These are phyloP conservation scores for Zoroaster sp. DNA, from an alignment of 53 echinoderm and acorn worm species.

Conservation along the genomic window DNA sequence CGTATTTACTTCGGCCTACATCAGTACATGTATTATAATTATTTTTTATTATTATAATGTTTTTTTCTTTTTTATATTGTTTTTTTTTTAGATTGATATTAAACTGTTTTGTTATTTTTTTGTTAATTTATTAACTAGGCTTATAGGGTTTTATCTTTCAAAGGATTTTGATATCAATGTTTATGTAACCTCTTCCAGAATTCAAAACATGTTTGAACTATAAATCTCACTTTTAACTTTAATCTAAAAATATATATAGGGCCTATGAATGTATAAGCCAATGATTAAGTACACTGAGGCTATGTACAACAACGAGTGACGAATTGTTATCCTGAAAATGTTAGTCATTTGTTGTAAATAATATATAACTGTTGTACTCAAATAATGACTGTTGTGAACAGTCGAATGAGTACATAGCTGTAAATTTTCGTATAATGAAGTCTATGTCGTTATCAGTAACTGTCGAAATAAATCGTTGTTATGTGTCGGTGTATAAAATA, in stretches of 20 bases:
- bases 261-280: neutral
- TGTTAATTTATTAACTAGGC: no score
- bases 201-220: neutral
- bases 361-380: neutral
- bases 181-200: no score
- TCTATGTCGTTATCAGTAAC: neutral
- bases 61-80: no score
- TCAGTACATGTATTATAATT: no score
- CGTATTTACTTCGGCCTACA: no score
- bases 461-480: neutral
- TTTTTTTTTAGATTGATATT: no score
- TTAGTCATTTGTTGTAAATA: neutral
- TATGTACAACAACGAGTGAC: neutral
- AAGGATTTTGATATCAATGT: no score
- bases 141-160: no score
- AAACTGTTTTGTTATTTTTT: no score
- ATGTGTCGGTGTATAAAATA: neutral
- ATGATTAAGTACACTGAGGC: neutral
- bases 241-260: neutral
- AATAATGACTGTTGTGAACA: slow-evolving; percentile 15
- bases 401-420: neutral
- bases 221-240: neutral
- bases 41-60: no score
- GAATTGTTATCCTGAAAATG: neutral
- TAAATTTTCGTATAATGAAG: slow-evolving; percentile 11